phyloP scores from a whole-genome alignment of 1,140 invertebrate genomes.

The Holcopasites calliopsidis region DNA sequence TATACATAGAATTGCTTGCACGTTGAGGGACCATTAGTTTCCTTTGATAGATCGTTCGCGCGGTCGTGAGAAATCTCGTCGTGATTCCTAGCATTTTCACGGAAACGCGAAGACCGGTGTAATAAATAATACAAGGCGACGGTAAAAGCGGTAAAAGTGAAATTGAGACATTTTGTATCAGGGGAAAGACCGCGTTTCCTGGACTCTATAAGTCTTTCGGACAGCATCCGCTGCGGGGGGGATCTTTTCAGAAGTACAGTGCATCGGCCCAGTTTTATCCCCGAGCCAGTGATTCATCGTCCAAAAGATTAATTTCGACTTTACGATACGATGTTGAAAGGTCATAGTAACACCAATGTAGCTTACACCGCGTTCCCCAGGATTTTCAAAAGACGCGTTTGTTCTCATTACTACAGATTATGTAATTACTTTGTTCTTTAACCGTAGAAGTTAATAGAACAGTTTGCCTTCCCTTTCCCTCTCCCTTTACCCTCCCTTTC shows the following conservation, averaged over 20 bases:
- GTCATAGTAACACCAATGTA: not conserved
- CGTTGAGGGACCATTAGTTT: not conserved
- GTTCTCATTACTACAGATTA: too few relatives aligned
- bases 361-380: not conserved
- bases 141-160: constrained; percentile 11
- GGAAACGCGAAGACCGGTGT: not conserved
- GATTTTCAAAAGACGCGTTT: not conserved
- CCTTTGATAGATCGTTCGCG: not conserved
- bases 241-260: not conserved
- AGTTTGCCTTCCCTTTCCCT: not conserved
- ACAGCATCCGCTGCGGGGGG: not conserved
- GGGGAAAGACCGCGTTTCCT: not conserved
- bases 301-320: not conserved
- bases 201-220: not conserved
- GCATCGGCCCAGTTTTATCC: not conserved
- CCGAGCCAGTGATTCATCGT: not conserved
- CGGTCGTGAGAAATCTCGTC: not conserved
- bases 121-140: not conserved
- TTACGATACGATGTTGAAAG: not conserved
- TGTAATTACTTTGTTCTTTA: too few relatives aligned
- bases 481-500: too few relatives aligned
- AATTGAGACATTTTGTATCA: not conserved
- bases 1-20: not conserved
- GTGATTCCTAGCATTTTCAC: not conserved
- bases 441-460: too few relatives aligned